Percentiles rank a stretch among this genome's conserved stretches.
These are phyloP conservation scores for Coregonus ussuriensis DNA, from an alignment of 2,797 vertebrate genomes.

Conservation along the genomic window DNA sequence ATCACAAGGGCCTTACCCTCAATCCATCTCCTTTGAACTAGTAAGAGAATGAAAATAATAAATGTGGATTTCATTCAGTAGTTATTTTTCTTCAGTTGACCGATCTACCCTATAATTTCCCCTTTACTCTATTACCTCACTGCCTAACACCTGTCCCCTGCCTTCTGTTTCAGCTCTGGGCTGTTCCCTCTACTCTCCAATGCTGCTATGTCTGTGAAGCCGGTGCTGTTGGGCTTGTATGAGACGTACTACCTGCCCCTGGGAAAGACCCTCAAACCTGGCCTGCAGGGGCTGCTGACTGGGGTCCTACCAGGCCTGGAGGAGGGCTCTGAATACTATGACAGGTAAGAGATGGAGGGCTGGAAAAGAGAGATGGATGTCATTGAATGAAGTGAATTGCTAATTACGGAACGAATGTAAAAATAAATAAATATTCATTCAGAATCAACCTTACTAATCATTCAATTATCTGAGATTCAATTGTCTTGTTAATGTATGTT, in stretches of 20 bases:
- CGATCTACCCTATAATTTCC: background rate
- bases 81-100: background rate
- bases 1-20: too few species aligned
- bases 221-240: constrained; percentile 91
- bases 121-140: background rate
- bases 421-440: background rate
- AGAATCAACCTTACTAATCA: background rate
- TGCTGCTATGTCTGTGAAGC: constrained; percentile 99
- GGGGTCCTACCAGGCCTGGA: constrained; percentile 96
- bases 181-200: constrained; percentile 98
- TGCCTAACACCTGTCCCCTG: background rate
- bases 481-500: background rate
- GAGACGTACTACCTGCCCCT: constrained; percentile 96
- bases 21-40: too few species aligned
- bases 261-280: constrained; percentile 96
- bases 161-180: constrained; percentile 82
- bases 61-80: too few species aligned
- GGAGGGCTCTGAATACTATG: constrained; percentile 97
- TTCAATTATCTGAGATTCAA: background rate
- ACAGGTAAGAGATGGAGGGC: constrained; percentile 80
- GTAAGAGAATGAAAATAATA: too few species aligned
- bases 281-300: constrained; percentile 94
- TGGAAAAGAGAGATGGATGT: background rate
- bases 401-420: too few species aligned
- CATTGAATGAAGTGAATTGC: background rate